phyloP scores from a whole-genome alignment of 2,888 invertebrate genomes.

The Stenotaenia linearis region DNA sequence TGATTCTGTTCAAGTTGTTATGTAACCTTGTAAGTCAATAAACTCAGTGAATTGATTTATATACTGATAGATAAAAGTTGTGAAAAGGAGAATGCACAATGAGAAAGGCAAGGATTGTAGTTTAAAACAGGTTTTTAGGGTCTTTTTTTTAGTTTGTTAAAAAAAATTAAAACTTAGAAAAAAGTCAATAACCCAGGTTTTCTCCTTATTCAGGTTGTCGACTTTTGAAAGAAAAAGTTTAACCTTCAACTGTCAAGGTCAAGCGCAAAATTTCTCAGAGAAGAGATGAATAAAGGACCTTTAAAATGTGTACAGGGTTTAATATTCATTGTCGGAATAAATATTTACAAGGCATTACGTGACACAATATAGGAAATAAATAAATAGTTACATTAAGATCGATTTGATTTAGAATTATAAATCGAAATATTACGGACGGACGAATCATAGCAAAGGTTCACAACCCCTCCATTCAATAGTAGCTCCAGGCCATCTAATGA shows the following conservation, averaged over 20 bases:
- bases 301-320: neutral
- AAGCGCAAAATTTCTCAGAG: neutral
- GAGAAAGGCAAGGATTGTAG: neutral
- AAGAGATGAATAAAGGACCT: neutral
- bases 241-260: constrained; percentile 7
- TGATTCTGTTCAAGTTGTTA: too few relatives aligned
- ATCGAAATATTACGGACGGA: neutral
- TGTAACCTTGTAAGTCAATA: neutral
- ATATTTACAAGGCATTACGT: neutral
- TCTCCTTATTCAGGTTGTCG: neutral
- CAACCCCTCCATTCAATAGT: constrained; percentile 50
- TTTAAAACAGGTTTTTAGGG: neutral
- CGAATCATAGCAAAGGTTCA: constrained; percentile 47
- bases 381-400: neutral
- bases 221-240: constrained; percentile 11
- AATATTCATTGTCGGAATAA: neutral
- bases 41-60: neutral
- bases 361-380: neutral
- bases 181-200: neutral
- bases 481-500: constrained; percentile 45
- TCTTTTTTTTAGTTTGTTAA: neutral
- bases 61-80: neutral
- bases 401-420: too few relatives aligned
- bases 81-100: neutral
- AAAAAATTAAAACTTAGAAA: neutral